phyloP scores from a whole-genome alignment of 2,888 invertebrate species.

The Sarcophaga variegata region DNA sequence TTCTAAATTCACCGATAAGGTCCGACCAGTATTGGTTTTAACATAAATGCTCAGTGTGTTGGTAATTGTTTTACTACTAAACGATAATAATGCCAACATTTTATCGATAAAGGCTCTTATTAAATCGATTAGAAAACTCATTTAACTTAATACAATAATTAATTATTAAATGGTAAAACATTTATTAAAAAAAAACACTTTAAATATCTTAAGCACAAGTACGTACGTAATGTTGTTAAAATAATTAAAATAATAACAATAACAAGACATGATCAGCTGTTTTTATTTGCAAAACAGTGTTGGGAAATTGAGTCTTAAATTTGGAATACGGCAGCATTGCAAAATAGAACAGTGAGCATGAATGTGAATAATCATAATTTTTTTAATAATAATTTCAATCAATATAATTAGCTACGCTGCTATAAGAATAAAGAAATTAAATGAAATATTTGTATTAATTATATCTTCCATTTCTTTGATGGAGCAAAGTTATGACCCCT shows the following conservation, averaged over 20 bases:
- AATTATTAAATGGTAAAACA: neutral
- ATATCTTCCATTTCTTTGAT: no score
- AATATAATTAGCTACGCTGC: no score
- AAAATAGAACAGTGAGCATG: neutral
- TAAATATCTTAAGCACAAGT: slow-evolving; percentile 14
- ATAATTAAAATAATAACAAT: neutral
- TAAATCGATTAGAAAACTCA: slow-evolving; percentile 85
- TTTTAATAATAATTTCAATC: no score
- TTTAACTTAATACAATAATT: slow-evolving; percentile 72
- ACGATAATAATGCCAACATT: slow-evolving; percentile 86
- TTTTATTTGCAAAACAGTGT: neutral
- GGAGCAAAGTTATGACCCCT: no score
- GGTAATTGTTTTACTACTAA: slow-evolving; percentile 84
- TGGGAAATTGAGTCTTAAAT: neutral
- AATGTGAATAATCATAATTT: no score
- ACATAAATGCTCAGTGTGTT: slow-evolving; percentile 86
- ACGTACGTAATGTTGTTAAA: slow-evolving; percentile 6
- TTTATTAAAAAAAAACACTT: neutral
- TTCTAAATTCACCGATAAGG: slow-evolving; percentile 86
- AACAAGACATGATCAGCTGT: slow-evolving; percentile 55
- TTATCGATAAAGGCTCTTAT: slow-evolving; percentile 84
- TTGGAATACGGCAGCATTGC: neutral
- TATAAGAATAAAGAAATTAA: no score
- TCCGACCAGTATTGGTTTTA: slow-evolving; percentile 87
- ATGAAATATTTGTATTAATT: no score